Conservation (phyloP, 2,888 invertebrate genomes). For the Strigamia transsilvanica region DNA sequence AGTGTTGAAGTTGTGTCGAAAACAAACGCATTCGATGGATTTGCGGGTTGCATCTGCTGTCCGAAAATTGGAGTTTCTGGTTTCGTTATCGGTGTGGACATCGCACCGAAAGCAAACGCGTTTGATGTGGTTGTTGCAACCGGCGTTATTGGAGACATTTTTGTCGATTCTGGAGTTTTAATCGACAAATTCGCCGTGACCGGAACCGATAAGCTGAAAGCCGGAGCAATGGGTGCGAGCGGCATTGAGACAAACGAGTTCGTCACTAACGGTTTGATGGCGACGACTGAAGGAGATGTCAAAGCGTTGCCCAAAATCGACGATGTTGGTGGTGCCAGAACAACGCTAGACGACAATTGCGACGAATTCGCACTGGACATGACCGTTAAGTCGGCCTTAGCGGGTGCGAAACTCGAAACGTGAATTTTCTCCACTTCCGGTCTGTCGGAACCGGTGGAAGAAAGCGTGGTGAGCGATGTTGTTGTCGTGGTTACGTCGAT, state of each 20-base stretch:
- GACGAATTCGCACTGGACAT: neutral
- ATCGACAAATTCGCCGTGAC: neutral
- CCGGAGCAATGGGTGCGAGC: neutral
- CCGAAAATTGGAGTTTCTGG: neutral
- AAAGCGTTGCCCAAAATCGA: neutral
- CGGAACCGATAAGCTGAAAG: neutral
- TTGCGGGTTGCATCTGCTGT: neutral
- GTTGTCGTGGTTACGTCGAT: neutral
- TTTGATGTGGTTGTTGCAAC: neutral
- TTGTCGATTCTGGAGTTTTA: neutral
- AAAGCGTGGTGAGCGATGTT: constrained; percentile 6
- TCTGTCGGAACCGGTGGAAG: constrained; percentile 4
- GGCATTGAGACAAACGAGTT: neutral
- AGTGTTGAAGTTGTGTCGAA: too few relatives aligned
- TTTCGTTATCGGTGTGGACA: neutral
- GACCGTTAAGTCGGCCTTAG: neutral
- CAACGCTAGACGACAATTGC: neutral
- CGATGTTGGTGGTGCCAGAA: neutral
- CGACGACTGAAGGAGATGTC: neutral
- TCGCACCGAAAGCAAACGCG: neutral
- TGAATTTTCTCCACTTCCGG: constrained; percentile 28
- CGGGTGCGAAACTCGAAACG: neutral
- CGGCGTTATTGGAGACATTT: neutral
- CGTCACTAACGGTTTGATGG: neutral
- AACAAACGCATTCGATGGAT: neutral